phyloP scores from a whole-genome alignment of 1,140 invertebrate genomes.

The Drosophila bifasciata region DNA sequence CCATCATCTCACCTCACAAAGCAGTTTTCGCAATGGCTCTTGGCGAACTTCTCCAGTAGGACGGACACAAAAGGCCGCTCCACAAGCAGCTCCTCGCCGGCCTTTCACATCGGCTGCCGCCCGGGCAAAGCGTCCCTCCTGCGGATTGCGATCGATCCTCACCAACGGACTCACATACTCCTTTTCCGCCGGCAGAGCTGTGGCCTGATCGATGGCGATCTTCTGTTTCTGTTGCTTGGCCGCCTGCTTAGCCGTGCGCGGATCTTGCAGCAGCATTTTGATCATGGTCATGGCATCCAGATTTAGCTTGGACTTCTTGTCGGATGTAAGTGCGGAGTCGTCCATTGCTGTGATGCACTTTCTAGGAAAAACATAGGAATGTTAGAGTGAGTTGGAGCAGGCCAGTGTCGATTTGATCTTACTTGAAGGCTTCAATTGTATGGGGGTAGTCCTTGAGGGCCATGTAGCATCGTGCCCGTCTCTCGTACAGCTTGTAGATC shows the following conservation, averaged over 20 bases:
- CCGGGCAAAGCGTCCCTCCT: slow-evolving; percentile 86
- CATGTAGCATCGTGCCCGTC: slow-evolving; percentile 90
- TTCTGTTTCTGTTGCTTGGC: slow-evolving; percentile 53
- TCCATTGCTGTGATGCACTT: slow-evolving; percentile 87
- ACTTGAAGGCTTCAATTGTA: slow-evolving; percentile 88
- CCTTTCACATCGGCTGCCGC: slow-evolving; percentile 87
- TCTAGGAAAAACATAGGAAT: slow-evolving; percentile 60
- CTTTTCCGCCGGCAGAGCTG: slow-evolving; percentile 66
- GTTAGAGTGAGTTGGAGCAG: too few species aligned
- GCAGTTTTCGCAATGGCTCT: slow-evolving; percentile 91
- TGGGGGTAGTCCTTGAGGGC: slow-evolving; percentile 89
- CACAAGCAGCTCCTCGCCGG: slow-evolving; percentile 88
- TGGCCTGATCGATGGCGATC: slow-evolving; percentile 44
- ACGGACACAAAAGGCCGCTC: slow-evolving; percentile 91
- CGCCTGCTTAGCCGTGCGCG: slow-evolving; percentile 59
- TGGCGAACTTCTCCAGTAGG: slow-evolving; percentile 88
- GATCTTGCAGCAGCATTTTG: slow-evolving; percentile 87
- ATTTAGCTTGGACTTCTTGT: slow-evolving; percentile 88
- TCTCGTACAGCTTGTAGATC: slow-evolving; percentile 91
- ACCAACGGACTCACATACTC: slow-evolving; percentile 67
- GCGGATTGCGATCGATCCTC: slow-evolving; percentile 75
- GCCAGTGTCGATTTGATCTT: slow-evolving; percentile 26
- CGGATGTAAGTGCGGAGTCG: slow-evolving; percentile 87
- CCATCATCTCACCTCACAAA: slow-evolving; percentile 86
- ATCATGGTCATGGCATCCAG: slow-evolving; percentile 90